Conservation (phyloP, 2,113 vertebrate genomes). For the Myotis brandtii region DNA sequence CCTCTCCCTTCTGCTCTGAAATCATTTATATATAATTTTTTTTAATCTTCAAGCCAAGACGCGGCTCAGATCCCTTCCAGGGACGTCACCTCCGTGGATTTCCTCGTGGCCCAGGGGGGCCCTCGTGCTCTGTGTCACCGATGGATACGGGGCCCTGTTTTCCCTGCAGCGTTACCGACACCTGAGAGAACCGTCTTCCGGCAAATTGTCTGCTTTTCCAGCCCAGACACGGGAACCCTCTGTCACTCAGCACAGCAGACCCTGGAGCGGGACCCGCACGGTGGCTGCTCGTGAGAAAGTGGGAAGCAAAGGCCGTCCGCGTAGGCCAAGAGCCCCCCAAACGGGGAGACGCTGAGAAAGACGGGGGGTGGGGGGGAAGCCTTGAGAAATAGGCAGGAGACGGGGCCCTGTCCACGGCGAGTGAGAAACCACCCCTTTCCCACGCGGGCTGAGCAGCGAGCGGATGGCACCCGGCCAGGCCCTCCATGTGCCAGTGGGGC, state of each 20-base stretch:
- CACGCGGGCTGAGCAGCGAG: no score
- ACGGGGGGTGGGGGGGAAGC: neutral
- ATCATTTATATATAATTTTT: no score
- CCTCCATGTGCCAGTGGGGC: no score
- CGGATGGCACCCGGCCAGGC: no score
- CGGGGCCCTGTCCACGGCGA: neutral
- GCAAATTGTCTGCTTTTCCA: slow-evolving; percentile 1
- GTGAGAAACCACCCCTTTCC: neutral
- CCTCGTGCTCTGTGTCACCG: neutral
- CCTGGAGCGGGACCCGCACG: neutral
- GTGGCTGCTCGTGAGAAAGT: neutral
- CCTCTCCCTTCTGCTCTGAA: no score
- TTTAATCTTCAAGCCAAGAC: slow-evolving; percentile 18
- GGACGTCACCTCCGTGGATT: neutral
- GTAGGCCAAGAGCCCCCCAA: neutral
- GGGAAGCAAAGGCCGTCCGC: neutral
- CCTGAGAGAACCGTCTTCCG: neutral
- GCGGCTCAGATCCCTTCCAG: neutral
- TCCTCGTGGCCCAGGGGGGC: neutral
- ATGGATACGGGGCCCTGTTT: neutral
- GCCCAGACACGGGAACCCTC: slow-evolving; percentile 31
- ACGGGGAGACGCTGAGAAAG: neutral
- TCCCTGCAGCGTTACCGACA: neutral
- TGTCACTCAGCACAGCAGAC: slow-evolving; percentile 22
- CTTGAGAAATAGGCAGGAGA: neutral